phyloP scores from a whole-genome alignment of 2,888 invertebrate species.

The Macrosiphum euphorbiae region DNA sequence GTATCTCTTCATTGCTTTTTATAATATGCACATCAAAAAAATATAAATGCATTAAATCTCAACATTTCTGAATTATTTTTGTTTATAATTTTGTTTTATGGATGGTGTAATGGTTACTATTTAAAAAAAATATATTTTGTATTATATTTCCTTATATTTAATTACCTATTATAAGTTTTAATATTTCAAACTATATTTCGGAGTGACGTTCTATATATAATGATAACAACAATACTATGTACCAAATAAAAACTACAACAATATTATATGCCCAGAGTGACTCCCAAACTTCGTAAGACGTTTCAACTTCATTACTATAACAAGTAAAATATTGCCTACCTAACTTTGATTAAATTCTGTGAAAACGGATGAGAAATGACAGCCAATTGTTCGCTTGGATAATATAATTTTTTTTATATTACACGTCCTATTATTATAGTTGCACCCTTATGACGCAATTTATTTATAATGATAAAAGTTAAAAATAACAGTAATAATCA shows the following conservation, averaged over 20 bases:
- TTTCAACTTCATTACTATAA: background rate
- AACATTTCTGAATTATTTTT: background rate
- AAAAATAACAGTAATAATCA: background rate
- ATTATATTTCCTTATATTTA: background rate
- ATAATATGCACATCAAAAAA: background rate
- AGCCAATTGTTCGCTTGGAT: background rate
- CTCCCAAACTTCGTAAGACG: background rate
- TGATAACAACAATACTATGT: background rate
- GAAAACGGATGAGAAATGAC: background rate
- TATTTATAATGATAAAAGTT: slow-evolving; percentile 2
- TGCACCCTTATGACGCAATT: background rate
- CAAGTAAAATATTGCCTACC: background rate
- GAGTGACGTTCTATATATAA: background rate
- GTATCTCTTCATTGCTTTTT: background rate
- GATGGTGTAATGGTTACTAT: background rate
- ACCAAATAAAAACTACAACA: background rate
- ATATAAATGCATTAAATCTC: background rate
- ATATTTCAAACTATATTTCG: background rate
- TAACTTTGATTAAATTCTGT: background rate
- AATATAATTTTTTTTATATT: background rate
- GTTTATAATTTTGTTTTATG: background rate
- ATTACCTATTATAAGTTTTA: background rate
- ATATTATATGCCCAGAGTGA: background rate
- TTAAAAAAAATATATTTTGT: background rate
- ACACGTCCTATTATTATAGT: background rate